Evolutionary conservation across 2,888 invertebrate species (phyloP).

Genomic region (Agrotis exclamationis): DNA sequence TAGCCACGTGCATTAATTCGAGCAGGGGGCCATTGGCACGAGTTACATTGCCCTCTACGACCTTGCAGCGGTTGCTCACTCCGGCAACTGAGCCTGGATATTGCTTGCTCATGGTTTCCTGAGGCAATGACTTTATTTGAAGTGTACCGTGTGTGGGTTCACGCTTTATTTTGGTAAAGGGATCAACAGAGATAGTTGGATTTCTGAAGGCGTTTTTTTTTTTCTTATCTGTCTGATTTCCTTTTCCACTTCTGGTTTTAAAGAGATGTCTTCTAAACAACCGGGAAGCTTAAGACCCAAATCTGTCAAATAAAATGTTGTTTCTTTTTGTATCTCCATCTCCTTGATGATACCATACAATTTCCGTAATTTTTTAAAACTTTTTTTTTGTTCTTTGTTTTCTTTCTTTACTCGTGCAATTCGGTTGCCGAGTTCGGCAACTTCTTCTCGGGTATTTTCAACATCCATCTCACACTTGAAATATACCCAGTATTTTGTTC

Average conservation of each 20-base stretch:
- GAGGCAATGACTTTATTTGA: conserved; percentile 20
- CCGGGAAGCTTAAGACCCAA: no score
- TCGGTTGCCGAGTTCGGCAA: no score
- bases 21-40: conserved; percentile 48
- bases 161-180: neutral
- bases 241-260: no score
- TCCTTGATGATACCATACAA: no score
- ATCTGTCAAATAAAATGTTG: no score
- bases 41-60: conserved; percentile 43
- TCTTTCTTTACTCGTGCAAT: no score
- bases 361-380: no score
- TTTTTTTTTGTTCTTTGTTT: no score
- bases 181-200: neutral
- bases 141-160: neutral
- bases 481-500: conserved; percentile 23
- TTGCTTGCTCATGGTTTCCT: conserved; percentile 6
- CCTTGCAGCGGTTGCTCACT: conserved; percentile 53
- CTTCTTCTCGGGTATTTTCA: no score
- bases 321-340: no score
- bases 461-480: no score
- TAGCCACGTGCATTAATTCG: conserved; percentile 41
- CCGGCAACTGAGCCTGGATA: conserved; percentile 26
- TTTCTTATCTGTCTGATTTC: neutral
- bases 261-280: no score
- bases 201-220: neutral